These are phyloP conservation scores for Cyprinodon diabolis DNA, from an alignment of 2,797 vertebrate species.

Conservation along the genomic window DNA sequence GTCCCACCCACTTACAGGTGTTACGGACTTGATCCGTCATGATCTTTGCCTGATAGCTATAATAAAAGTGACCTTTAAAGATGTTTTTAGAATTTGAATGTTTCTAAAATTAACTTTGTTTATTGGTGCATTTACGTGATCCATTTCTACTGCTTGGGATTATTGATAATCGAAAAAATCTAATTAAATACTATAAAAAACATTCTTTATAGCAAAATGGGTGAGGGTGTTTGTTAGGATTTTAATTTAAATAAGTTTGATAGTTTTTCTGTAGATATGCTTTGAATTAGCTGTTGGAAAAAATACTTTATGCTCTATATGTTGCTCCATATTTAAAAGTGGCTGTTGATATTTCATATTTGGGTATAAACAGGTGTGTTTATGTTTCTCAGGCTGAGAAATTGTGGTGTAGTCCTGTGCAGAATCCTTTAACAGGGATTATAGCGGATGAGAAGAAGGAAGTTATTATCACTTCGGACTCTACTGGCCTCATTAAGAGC, in stretches of 20 bases:
- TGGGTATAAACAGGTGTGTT: background rate
- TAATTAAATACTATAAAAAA: background rate
- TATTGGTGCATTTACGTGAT: background rate
- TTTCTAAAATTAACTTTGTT: background rate
- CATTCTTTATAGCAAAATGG: background rate
- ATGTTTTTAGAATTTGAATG: background rate
- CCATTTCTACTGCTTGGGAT: background rate
- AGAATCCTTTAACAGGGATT: conserved; percentile 74
- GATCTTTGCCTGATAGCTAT: background rate
- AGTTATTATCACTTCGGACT: conserved; percentile 74
- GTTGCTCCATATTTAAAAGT: background rate
- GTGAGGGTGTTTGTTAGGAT: background rate
- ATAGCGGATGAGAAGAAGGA: conserved; percentile 60
- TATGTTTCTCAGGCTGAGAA: conserved; percentile 66
- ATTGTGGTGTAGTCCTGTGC: conserved; percentile 78
- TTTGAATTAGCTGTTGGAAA: background rate
- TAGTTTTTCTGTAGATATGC: background rate
- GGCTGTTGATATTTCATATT: background rate
- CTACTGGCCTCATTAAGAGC: conserved; percentile 67
- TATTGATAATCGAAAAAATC: background rate
- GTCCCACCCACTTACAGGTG: background rate
- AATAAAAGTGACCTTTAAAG: background rate
- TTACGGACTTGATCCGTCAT: background rate
- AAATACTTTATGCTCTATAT: background rate
- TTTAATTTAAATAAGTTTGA: background rate